phyloP scores from a whole-genome alignment of 1,140 invertebrate genomes.

The Hermetia illucens region DNA sequence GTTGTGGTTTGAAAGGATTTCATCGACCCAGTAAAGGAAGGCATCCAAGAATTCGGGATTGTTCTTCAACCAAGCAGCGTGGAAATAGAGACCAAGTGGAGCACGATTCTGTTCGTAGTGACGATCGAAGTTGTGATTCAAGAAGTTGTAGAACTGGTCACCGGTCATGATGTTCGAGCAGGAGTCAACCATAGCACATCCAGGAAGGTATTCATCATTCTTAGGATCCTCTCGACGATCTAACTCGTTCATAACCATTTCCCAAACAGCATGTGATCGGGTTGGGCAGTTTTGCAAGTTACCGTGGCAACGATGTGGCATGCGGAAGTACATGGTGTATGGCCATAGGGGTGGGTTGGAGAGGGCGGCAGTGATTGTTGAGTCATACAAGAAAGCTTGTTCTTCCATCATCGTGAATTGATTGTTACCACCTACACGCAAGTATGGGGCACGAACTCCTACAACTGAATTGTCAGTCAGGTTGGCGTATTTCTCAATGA shows the following conservation, averaged over 20 bases:
- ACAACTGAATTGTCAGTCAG: conserved; percentile 89
- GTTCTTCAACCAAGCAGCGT: conserved; percentile 90
- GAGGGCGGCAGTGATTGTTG: conserved; percentile 83
- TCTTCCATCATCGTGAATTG: conserved; percentile 98
- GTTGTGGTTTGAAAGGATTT: conserved; percentile 70
- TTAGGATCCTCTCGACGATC: conserved; percentile 82
- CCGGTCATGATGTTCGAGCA: conserved; percentile 87
- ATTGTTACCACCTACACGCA: conserved; percentile 88
- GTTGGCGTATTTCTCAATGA: conserved; percentile 84
- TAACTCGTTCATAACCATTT: conserved; percentile 96
- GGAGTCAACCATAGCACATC: conserved; percentile 92
- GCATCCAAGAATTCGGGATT: conserved; percentile 87
- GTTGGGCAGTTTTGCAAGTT: conserved; percentile 88
- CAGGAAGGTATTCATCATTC: conserved; percentile 82
- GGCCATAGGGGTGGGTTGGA: conserved; percentile 91
- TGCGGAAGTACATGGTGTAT: conserved; percentile 94
- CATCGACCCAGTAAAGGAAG: conserved; percentile 90
- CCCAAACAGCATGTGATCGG: conserved; percentile 85
- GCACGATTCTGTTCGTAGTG: conserved; percentile 91
- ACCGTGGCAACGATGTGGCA: conserved; percentile 89
- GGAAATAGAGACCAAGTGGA: conserved; percentile 87
- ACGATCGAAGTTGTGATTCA: conserved; percentile 90
- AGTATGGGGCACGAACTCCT: conserved; percentile 83
- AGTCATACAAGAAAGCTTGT: conserved; percentile 90
- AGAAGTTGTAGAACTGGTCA: conserved; percentile 91